Conservation (phyloP, 2,888 invertebrate genomes). For the Digitonthophagus gazella region DNA sequence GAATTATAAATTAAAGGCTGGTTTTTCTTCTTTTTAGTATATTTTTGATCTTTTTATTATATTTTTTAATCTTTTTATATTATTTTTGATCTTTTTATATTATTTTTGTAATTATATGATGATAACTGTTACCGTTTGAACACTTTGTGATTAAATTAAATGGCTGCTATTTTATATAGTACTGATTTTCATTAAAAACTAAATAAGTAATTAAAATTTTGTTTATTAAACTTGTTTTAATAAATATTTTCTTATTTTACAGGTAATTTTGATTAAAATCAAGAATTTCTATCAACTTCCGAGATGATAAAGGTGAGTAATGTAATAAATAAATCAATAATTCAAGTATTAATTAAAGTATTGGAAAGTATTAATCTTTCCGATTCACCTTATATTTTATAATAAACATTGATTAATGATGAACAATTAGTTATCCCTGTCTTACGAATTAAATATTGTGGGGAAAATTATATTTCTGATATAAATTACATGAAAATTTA, state of each 20-base stretch:
- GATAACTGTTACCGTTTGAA: slow-evolving; percentile 26
- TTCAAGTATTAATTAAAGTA: not conserved
- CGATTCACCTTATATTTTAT: not conserved
- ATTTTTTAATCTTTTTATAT: too few relatives aligned
- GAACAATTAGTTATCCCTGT: slow-evolving; percentile 30
- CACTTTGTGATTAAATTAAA: slow-evolving; percentile 22
- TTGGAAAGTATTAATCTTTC: slow-evolving; percentile 6
- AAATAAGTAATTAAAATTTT: too few relatives aligned
- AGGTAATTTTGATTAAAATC: not conserved
- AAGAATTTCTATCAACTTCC: too few relatives aligned
- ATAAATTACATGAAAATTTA: not conserved
- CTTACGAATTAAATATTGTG: slow-evolving; percentile 18
- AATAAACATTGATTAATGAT: slow-evolving; percentile 21
- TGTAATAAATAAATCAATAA: too few relatives aligned
- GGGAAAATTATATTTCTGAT: not conserved
- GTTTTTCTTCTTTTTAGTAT: too few relatives aligned
- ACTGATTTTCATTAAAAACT: not conserved
- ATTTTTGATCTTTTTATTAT: too few relatives aligned
- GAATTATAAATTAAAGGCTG: too few relatives aligned
- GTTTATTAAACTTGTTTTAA: too few relatives aligned
- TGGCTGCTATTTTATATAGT: slow-evolving; percentile 21
- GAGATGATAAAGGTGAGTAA: too few relatives aligned
- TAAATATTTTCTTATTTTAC: not conserved
- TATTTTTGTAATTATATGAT: slow-evolving; percentile 23
- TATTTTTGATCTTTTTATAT: too few relatives aligned